phyloP scores from a whole-genome alignment of 2,888 invertebrate species.

The Thecophora atra region DNA sequence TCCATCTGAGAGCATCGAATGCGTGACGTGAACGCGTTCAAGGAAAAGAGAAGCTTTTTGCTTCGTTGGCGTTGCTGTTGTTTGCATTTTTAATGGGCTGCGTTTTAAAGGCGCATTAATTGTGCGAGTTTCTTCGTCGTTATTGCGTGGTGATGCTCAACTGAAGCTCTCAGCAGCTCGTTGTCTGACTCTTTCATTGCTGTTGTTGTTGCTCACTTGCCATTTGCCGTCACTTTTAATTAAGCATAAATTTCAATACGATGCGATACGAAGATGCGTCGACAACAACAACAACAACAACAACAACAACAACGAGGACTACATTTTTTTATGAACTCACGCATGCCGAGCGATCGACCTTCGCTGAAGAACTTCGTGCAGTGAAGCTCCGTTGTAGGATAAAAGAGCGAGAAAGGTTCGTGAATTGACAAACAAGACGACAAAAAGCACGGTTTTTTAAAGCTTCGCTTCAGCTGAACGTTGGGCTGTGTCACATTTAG shows the following conservation, averaged over 20 bases:
- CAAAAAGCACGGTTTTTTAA: no score
- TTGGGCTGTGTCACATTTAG: no score
- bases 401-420: no score
- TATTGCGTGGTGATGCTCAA: no score
- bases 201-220: not conserved
- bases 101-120: conserved; percentile 59
- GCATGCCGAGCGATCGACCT: no score
- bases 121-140: conserved; percentile 41
- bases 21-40: conserved; percentile 24
- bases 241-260: conserved; percentile 63
- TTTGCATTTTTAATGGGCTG: conserved; percentile 42
- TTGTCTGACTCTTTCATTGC: not conserved
- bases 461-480: no score
- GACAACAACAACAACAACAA: not conserved
- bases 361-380: no score
- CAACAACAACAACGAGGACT: not conserved
- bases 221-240: conserved; percentile 60
- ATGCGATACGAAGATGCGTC: conserved; percentile 50
- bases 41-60: not conserved
- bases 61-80: conserved; percentile 9
- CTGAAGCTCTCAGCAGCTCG: not conserved
- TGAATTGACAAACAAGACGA: no score
- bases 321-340: conserved; percentile 14
- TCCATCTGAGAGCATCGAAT: conserved; percentile 13
- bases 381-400: no score